phyloP scores from a whole-genome alignment of 2,113 vertebrate genomes.

The Myrmophylax atrothorax region DNA sequence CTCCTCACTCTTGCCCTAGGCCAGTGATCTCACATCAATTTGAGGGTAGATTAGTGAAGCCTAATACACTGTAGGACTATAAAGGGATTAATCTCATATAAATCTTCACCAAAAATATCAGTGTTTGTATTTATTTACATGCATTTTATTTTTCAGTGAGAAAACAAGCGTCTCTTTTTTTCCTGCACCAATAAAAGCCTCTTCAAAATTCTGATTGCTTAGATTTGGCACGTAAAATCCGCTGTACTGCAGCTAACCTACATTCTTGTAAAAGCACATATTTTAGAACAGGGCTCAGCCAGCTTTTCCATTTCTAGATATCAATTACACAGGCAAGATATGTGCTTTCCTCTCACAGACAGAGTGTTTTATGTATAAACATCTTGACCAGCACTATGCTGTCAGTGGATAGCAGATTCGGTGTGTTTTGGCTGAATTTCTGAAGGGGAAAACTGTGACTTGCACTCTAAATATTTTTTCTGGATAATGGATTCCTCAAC shows the following conservation, averaged over 20 bases:
- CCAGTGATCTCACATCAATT: not conserved
- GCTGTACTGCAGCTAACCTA: not conserved
- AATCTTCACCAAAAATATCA: not conserved
- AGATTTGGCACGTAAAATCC: not conserved
- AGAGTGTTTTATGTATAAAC: not conserved
- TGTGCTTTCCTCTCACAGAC: not conserved
- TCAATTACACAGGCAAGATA: not conserved
- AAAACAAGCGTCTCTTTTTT: not conserved
- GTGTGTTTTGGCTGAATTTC: constrained; percentile 42
- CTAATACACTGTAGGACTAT: not conserved
- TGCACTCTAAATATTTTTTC: constrained; percentile 55
- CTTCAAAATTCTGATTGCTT: not conserved
- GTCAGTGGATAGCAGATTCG: not conserved
- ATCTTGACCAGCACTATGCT: not conserved
- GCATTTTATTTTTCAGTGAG: not conserved
- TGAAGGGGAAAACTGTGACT: constrained; percentile 17
- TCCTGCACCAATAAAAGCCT: not conserved
- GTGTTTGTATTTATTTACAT: not conserved
- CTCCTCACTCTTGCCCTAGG: not conserved
- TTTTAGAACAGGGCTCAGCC: not conserved
- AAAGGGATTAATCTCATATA: not conserved
- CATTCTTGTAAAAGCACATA: not conserved
- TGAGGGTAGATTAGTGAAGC: not conserved
- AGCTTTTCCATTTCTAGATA: not conserved
- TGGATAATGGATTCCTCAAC: constrained; percentile 29